Percentiles rank a stretch among this genome's conserved stretches.
Evolutionary conservation across 2,888 invertebrate species (phyloP).

Genomic region (Exocentrus adspersus): DNA sequence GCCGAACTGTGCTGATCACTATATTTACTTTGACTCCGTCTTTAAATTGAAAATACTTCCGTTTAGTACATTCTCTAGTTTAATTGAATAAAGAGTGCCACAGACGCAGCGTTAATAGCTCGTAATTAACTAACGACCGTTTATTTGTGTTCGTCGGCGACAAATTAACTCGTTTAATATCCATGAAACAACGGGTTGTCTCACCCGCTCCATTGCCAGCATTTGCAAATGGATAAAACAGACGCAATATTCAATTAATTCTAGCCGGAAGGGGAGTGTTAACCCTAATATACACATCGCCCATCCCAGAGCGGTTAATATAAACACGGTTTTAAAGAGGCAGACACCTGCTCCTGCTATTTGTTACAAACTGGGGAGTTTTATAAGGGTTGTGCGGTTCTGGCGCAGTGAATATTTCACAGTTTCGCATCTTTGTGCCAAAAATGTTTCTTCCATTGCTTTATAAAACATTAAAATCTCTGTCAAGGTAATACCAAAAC

Average conservation of each 20-base stretch:
- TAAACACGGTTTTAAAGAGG: constrained; percentile 11
- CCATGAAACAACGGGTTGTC: background rate
- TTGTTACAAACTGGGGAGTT: background rate
- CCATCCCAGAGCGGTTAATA: constrained; percentile 10
- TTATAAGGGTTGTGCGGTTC: background rate
- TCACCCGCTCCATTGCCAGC: background rate
- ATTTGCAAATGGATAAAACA: constrained; percentile 12
- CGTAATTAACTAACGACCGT: constrained; percentile 5
- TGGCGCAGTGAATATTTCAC: too few species aligned
- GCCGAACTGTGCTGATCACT: too few species aligned
- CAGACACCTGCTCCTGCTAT: constrained; percentile 14
- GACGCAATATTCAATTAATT: constrained; percentile 18
- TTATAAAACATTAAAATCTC: too few species aligned
- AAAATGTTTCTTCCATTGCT: too few species aligned
- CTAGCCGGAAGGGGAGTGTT: constrained; percentile 2
- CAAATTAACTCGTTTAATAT: constrained; percentile 16
- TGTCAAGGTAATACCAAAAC: too few species aligned
- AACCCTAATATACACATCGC: constrained; percentile 21
- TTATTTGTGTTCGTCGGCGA: background rate
- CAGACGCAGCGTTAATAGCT: background rate
- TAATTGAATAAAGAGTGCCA: too few species aligned
- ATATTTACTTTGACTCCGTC: too few species aligned
- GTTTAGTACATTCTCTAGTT: too few species aligned
- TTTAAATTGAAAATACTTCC: too few species aligned
- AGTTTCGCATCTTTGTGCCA: too few species aligned